Evolutionary conservation across 2,888 invertebrate species (phyloP).

Genomic region (Lasiommata megera): DNA sequence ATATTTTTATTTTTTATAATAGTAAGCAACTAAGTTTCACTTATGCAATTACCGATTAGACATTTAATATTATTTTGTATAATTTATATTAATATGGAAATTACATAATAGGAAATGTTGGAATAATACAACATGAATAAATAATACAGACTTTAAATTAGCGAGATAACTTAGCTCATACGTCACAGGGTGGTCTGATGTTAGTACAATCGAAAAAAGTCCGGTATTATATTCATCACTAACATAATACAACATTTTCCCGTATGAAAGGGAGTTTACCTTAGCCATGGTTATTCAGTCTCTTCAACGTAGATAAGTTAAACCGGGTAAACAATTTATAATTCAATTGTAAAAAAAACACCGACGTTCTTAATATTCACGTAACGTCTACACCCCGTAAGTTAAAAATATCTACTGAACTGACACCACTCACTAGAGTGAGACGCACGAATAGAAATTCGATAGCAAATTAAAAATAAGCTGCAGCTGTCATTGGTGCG

Average conservation of each 20-base stretch:
- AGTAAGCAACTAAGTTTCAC: too few species aligned
- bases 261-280: conserved; percentile 49
- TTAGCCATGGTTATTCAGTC: conserved; percentile 59
- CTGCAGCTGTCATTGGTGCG: conserved; percentile 36
- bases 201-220: conserved; percentile 4
- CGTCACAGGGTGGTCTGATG: conserved; percentile 62
- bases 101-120: background rate
- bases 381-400: conserved; percentile 51
- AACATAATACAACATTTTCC: background rate
- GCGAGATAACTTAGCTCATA: conserved; percentile 31
- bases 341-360: conserved; percentile 56
- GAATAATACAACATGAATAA: background rate
- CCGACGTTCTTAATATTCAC: conserved; percentile 38
- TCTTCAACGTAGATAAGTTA: conserved; percentile 17
- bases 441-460: conserved; percentile 59
- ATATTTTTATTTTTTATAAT: too few species aligned
- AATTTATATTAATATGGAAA: too few species aligned
- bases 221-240: background rate
- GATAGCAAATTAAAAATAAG: conserved; percentile 54
- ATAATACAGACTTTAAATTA: conserved; percentile 6
- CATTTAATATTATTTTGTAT: too few species aligned
- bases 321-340: conserved; percentile 38
- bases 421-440: conserved; percentile 38
- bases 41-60: too few species aligned
- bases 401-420: conserved; percentile 71